Conservation (phyloP, 2,888 invertebrate species). For the Ferdinandea cuprea region DNA sequence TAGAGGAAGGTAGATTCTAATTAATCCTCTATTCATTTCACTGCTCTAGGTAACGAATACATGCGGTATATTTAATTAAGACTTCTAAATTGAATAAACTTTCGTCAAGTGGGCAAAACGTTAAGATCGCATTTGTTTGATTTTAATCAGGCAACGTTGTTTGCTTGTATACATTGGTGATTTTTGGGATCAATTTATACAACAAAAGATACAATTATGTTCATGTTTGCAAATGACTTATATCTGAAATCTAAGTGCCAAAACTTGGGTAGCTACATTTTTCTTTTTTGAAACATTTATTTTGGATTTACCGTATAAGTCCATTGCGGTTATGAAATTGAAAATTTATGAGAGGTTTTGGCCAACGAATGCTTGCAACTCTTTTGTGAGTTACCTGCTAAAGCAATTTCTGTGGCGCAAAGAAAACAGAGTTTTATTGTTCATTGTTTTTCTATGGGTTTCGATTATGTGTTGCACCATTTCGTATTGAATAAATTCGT, state of each 20-base stretch:
- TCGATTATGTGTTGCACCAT: no score
- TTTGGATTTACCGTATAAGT: no score
- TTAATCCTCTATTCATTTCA: constrained; percentile 74
- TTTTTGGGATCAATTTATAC: constrained; percentile 1
- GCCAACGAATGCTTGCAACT: no score
- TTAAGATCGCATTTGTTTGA: constrained; percentile 62
- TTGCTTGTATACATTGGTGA: constrained; percentile 12
- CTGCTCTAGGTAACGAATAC: constrained; percentile 54
- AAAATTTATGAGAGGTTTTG: no score
- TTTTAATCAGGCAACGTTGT: constrained; percentile 54
- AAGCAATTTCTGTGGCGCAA: no score
- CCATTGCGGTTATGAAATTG: no score
- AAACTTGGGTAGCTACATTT: no score
- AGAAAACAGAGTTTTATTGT: no score
- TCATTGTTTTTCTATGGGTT: no score
- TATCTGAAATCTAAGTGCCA: neutral
- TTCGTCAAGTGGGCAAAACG: constrained; percentile 39
- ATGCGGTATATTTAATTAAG: constrained; percentile 57
- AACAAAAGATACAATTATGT: neutral
- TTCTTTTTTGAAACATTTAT: no score
- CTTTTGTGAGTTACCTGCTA: no score
- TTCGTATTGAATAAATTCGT: no score
- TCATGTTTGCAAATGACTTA: neutral
- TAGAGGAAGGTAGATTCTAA: constrained; percentile 66
- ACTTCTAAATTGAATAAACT: constrained; percentile 64